A percentile compares a stretch with the other conserved stretches of the same genome.
Evolutionary conservation across 2,113 vertebrate species (phyloP).

Genomic region (Trogon surrucura): DNA sequence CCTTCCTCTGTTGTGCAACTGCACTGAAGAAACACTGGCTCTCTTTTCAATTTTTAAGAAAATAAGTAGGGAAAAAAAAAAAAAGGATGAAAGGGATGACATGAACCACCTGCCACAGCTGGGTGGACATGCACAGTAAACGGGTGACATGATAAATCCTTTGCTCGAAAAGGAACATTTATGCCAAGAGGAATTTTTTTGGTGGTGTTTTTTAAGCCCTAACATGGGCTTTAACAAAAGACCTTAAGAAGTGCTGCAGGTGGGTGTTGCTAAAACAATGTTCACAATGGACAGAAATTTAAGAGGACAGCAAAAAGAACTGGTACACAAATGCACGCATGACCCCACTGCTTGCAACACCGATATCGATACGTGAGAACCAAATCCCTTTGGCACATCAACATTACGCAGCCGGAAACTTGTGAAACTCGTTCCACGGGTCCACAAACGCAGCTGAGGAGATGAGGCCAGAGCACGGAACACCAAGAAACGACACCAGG

Average conservation of each 20-base stretch:
- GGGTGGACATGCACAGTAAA: background rate
- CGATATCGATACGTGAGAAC: slow-evolving; percentile 12
- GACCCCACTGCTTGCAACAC: slow-evolving; percentile 4
- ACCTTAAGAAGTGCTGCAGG: background rate
- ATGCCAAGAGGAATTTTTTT: background rate
- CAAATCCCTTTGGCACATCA: slow-evolving; percentile 15
- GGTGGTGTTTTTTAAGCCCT: background rate
- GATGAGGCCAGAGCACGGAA: background rate
- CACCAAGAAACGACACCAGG: background rate
- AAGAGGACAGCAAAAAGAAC: background rate
- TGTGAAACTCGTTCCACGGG: slow-evolving; percentile 22
- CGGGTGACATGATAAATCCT: background rate
- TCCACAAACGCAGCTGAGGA: background rate
- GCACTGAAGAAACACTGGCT: background rate
- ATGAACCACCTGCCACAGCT: background rate
- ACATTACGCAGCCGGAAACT: background rate
- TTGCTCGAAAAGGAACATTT: background rate
- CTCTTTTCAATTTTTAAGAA: background rate
- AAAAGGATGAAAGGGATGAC: background rate
- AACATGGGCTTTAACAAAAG: background rate
- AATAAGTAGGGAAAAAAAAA: background rate
- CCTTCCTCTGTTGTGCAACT: background rate
- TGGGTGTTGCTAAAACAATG: background rate
- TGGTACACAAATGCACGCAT: background rate
- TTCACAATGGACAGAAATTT: background rate